Evolutionary conservation across 2,797 vertebrate genomes (phyloP), one percentile per base, ranked within the genome.

Genomic region (Alauda arvensis): DNA sequence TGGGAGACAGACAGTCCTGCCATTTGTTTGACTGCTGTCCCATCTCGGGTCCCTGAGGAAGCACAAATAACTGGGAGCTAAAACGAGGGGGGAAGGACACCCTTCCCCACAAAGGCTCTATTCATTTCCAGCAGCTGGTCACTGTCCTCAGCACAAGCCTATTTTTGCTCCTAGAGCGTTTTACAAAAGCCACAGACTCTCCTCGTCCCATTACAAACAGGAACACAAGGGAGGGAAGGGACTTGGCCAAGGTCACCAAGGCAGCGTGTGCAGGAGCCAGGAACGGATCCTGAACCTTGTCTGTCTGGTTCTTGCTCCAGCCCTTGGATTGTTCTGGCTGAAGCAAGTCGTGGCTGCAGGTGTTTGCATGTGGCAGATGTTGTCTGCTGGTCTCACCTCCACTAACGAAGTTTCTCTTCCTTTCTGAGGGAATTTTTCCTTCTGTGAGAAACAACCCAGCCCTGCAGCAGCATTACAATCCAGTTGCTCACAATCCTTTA

Each of bases 51-150:
- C 92, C 48, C 88, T 31, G 62, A 71, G 84, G 82, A 82, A 85
- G 70, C 79, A 83, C 79, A 90, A 93, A 93, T 72, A 93, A 85
- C 88, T 78, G 77, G 85, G 79, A 91, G 74, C 77, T 87, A 68
- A 93, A 94, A 72, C 0, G 11, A 51, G 37, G 49, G 60, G 56
- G 69, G 78, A 16, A 75, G 45, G 39, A 70, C 51, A 66, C 49
- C 57, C 42, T 51, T 59, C 65, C 26, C 21, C 21, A 65, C 88
- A 93, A 92, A 91, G 87, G 67, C 88, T 90, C 92, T 87, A 92
- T 94, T 95, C 91, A 95, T 90, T 59, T 46, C 84, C 48, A 83
- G 91, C 94, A 92, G 94, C 94, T 95, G 92, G 92, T 87, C 89
- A 83, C 85, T 85, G 84, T 87, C 90, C 87, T 89, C 87, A 68